Evolutionary conservation across 2,888 invertebrate genomes (phyloP).

Genomic region (Netelia fuscicornis): DNA sequence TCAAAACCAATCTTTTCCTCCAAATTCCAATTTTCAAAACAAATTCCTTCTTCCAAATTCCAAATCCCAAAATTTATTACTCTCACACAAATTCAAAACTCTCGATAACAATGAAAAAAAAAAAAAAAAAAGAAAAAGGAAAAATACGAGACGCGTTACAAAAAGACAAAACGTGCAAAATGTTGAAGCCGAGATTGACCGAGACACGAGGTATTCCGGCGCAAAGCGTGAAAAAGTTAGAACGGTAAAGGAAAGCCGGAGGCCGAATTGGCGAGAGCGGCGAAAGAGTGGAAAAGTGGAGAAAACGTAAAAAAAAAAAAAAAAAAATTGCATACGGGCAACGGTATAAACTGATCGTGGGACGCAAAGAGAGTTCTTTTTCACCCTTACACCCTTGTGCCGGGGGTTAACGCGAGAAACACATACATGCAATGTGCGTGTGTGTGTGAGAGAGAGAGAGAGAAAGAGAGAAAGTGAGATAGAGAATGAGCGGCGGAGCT

Average conservation of each 20-base stretch:
- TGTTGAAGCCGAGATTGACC: too few species aligned
- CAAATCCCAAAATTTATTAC: too few species aligned
- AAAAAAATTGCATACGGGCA: conserved; percentile 37
- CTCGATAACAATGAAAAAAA: too few species aligned
- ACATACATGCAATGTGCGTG: not conserved
- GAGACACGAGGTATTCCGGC: not conserved
- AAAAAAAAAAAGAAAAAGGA: too few species aligned
- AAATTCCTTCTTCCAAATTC: too few species aligned
- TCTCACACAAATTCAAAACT: too few species aligned
- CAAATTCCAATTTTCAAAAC: too few species aligned
- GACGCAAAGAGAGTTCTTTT: conserved; percentile 47
- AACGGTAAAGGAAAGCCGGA: conserved; percentile 1
- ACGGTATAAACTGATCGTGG: conserved; percentile 55
- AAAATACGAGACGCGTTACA: too few species aligned
- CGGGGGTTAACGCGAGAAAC: conserved; percentile 36
- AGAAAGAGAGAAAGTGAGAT: not conserved
- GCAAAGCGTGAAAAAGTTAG: conserved; percentile 47
- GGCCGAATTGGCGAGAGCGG: conserved; percentile 39
- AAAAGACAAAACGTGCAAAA: too few species aligned
- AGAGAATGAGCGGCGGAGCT: conserved; percentile 32
- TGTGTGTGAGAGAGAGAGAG: too few species aligned
- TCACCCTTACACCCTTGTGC: conserved; percentile 42
- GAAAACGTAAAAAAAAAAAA: conserved; percentile 37
- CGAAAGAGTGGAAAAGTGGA: conserved; percentile 28
- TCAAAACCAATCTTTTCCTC: too few species aligned